Base-by-base conservation (phyloP, 1,140 invertebrate species). In the Saccostrea echinata region DNA sequence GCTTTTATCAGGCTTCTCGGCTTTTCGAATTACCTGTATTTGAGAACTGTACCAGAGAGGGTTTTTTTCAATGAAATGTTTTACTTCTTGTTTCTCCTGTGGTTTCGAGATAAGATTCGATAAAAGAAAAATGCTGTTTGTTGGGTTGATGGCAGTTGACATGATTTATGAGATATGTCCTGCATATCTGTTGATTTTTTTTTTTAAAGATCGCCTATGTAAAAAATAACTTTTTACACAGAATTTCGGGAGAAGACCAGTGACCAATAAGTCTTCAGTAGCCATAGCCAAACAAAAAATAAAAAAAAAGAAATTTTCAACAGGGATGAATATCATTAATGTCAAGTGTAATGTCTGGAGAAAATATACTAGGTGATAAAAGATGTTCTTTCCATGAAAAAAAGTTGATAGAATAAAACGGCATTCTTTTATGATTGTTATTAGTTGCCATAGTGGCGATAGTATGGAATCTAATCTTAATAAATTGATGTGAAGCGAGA, bases 391-490 rank as follows among this genome's bases (percentile, higher is more conserved):
- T 30, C 68, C 43, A 4, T 30, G 27, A 24, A 76, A 76, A 76
- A 30, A 24, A 71, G 24, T 71, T 71, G 64, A 30, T 76, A 76
- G 27, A 76, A 30, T 76, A 76, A 30, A 76, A 76, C 33, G 30
- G 68, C 68, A 76, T 76, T 76, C 27, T 30, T 76, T 76, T 76
- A 76, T 76, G 68, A 30, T 76, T 33, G 27, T 76, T 76, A 76
- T 13, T 76, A 30, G 68, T 76, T 76, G 68, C 27, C 68, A 76
- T 30, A 30, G 68, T 76, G 68, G 68, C 68, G 24, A 30, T 76
- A 33, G 8, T 16, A 76, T 27, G 68, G 68, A 76, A 76, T 33
- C 24, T 76, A 33, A 71, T 71, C 64, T 71, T 71, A 71, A 71
- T 71, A 71, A 71, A 71, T 71, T 24, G 64, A 71, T 30, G 64